Percentiles rank a stretch among this genome's conserved stretches.
phyloP scores from a whole-genome alignment of 2,113 vertebrate species.

The Pan troglodytes region DNA sequence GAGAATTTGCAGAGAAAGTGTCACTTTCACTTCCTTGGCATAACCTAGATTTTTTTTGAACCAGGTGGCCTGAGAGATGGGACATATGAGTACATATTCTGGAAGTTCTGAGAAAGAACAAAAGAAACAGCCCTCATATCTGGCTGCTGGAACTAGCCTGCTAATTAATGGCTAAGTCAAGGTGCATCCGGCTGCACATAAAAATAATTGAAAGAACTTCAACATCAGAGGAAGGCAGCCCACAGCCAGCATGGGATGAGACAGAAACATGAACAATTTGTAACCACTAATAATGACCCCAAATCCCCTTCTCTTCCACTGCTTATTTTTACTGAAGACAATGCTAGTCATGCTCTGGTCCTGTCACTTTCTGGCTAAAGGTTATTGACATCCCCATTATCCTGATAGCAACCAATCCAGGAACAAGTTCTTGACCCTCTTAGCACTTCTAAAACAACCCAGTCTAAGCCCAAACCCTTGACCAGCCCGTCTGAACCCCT shows the following conservation, averaged over 20 bases:
- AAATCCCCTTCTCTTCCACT: fast-evolving
- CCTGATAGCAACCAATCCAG: not conserved
- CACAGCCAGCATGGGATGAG: not conserved
- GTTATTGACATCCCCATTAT: not conserved
- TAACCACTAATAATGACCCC: no score
- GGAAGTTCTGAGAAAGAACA: not conserved
- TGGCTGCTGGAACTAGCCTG: not conserved
- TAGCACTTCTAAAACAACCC: not conserved
- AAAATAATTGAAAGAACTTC: not conserved
- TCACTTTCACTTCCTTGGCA: not conserved
- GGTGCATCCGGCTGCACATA: not conserved
- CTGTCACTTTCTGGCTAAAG: not conserved
- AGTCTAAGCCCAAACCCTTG: fast-evolving
- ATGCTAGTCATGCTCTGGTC: not conserved
- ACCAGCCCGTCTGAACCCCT: fast-evolving
- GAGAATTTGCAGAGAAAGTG: not conserved
- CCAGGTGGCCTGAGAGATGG: no score
- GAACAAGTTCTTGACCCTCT: not conserved
- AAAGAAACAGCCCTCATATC: not conserved
- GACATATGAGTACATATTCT: not conserved
- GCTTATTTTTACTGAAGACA: not conserved
- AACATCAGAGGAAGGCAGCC: not conserved
- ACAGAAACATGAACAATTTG: no score
- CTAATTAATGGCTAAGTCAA: not conserved
- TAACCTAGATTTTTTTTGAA: not conserved